Conservation (phyloP, 1,140 invertebrate genomes). For the Stegodyphus dumicola region DNA sequence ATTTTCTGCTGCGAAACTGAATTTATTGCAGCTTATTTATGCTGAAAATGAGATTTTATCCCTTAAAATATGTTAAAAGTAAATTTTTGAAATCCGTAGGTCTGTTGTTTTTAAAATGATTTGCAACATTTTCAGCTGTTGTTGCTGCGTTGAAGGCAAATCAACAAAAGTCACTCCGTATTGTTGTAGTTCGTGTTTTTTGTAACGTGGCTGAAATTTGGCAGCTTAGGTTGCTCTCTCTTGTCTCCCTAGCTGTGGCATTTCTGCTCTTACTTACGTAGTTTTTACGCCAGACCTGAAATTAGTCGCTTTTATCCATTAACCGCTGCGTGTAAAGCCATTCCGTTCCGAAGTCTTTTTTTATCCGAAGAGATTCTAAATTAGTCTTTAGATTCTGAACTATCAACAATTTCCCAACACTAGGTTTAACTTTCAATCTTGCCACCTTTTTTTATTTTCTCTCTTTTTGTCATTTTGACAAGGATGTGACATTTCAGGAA, state of each 20-base stretch:
- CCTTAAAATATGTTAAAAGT: too few relatives aligned
- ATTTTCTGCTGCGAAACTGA: too few relatives aligned
- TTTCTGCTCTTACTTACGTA: not conserved
- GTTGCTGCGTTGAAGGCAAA: too few relatives aligned
- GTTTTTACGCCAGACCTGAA: slow-evolving; percentile 13
- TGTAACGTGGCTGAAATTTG: not conserved
- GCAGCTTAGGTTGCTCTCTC: not conserved
- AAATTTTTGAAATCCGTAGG: too few relatives aligned
- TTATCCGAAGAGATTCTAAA: not conserved
- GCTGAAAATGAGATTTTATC: too few relatives aligned
- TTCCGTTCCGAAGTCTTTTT: not conserved
- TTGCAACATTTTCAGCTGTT: too few relatives aligned
- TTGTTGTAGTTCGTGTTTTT: not conserved
- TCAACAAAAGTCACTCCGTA: too few relatives aligned
- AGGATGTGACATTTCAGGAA: not conserved
- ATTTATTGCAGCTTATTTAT: too few relatives aligned
- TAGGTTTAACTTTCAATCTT: not conserved
- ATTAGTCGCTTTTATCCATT: slow-evolving; percentile 15
- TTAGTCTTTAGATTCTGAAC: not conserved
- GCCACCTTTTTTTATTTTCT: not conserved
- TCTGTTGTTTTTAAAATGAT: too few relatives aligned
- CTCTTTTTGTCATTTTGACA: not conserved
- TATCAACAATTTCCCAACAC: not conserved
- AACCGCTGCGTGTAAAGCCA: not conserved
- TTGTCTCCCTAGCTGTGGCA: slow-evolving; percentile 8